These are phyloP conservation scores for Circaetus gallicus DNA, from an alignment of 2,113 vertebrate species.

Conservation along the genomic window DNA sequence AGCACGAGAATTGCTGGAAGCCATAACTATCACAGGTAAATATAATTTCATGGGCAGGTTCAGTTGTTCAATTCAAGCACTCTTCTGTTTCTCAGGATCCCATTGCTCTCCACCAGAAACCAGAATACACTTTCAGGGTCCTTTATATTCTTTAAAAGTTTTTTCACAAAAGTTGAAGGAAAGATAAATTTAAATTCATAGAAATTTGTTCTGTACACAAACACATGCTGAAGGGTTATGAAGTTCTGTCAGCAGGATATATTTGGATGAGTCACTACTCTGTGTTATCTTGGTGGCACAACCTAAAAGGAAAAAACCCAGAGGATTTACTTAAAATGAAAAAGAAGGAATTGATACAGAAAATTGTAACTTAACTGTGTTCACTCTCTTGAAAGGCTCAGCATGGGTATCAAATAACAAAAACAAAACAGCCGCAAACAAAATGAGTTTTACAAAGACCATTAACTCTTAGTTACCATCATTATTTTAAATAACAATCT, in stretches of 20 bases:
- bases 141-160: not conserved
- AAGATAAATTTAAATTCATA: not conserved
- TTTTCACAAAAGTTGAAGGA: not conserved
- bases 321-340: not conserved
- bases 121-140: not conserved
- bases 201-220: not conserved
- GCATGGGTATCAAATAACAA: not conserved
- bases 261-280: not conserved
- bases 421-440: not conserved
- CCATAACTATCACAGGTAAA: not conserved
- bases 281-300: not conserved
- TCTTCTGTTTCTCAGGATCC: not conserved
- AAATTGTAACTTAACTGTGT: not conserved
- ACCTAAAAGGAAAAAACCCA: not conserved
- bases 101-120: not conserved
- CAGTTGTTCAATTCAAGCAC: not conserved
- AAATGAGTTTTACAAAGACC: not conserved
- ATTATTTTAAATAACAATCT: not conserved
- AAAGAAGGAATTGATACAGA: not conserved
- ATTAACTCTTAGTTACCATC: not conserved
- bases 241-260: not conserved
- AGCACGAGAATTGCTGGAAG: not conserved
- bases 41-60: not conserved
- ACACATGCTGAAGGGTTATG: not conserved
- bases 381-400: not conserved